phyloP scores from a whole-genome alignment of 2,113 vertebrate species.

The Microcebus griseorufus region DNA sequence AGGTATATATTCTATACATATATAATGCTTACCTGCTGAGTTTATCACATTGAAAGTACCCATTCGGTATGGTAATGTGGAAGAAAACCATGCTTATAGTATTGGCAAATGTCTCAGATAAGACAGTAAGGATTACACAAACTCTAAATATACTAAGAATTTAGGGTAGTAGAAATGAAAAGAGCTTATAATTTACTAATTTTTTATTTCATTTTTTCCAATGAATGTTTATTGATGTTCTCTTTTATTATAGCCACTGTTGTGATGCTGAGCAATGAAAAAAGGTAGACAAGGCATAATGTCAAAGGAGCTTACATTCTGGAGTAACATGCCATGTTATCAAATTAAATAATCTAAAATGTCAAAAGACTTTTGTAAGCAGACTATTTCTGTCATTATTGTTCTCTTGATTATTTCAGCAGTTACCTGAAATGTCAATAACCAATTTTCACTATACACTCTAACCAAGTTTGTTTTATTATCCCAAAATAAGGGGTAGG shows the following conservation, averaged over 20 bases:
- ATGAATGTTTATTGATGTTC: neutral
- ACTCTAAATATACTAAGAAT: neutral
- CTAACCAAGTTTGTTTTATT: neutral
- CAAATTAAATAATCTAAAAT: neutral
- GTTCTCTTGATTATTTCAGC: neutral
- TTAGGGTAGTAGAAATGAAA: neutral
- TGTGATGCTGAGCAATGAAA: neutral
- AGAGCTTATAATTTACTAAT: neutral
- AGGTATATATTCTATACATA: neutral
- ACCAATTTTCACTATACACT: neutral
- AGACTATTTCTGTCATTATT: neutral
- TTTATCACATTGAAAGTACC: neutral
- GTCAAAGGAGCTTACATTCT: neutral
- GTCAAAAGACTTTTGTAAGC: neutral
- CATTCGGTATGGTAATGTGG: neutral
- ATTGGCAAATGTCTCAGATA: neutral
- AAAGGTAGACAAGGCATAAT: neutral
- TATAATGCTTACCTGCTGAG: neutral
- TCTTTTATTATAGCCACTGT: neutral
- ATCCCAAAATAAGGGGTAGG: neutral
- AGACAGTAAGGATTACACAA: neutral
- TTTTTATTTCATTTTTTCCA: neutral
- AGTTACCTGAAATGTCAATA: neutral
- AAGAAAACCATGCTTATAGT: neutral
- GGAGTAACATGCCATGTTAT: neutral